phyloP scores from a whole-genome alignment of 2,888 invertebrate species.

The Hirtodrosophila alboralis region DNA sequence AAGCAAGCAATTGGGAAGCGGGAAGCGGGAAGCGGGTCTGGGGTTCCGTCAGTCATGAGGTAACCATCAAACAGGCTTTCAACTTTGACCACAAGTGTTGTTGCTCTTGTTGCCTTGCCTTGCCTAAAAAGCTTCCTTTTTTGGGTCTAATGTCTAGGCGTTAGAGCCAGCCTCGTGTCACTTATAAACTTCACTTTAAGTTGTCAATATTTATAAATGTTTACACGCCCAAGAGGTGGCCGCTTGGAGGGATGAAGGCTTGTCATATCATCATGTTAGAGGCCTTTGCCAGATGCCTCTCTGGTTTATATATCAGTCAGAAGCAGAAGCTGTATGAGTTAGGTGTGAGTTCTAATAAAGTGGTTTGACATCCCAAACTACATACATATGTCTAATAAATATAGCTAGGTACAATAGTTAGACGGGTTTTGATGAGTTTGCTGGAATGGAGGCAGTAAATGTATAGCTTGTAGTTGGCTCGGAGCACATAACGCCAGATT shows the following conservation, averaged over 20 bases:
- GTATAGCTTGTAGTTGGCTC: no score
- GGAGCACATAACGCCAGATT: no score
- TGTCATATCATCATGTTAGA: not conserved
- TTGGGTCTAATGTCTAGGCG: conserved; percentile 16
- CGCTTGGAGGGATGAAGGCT: conserved; percentile 10
- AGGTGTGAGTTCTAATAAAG: not conserved
- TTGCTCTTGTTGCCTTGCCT: conserved; percentile 30
- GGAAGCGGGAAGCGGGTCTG: conserved; percentile 28
- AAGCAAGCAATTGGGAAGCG: conserved; percentile 10
- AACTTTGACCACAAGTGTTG: conserved; percentile 74
- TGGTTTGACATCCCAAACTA: conserved; percentile 4
- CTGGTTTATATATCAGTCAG: conserved; percentile 23
- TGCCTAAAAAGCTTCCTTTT: conserved; percentile 63
- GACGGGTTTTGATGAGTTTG: no score
- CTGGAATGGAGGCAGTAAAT: no score
- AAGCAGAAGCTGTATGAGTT: conserved; percentile 10
- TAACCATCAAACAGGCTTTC: conserved; percentile 75
- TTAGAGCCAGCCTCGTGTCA: conserved; percentile 60
- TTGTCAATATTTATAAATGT: conserved; percentile 78
- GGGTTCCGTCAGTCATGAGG: conserved; percentile 29
- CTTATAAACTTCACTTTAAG: conserved; percentile 77
- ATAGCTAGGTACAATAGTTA: not conserved
- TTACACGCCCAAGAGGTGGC: conserved; percentile 54
- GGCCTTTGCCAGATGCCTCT: conserved; percentile 7
- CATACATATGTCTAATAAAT: conserved; percentile 1